phyloP scores from a whole-genome alignment of 2,113 vertebrate species.

The Chlorocebus sabaeus region DNA sequence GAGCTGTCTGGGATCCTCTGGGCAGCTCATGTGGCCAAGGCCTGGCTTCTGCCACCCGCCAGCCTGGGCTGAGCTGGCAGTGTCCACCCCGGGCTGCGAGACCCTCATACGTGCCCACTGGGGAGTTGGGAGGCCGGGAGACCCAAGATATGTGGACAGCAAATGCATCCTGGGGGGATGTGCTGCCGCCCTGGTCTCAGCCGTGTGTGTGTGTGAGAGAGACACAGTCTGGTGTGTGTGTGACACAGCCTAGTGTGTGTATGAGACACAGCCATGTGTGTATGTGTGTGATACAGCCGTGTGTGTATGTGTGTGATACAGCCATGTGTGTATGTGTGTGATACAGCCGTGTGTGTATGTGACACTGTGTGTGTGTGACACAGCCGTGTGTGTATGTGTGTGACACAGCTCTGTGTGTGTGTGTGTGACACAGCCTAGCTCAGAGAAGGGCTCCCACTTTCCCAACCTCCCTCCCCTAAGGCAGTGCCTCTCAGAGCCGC shows the following conservation, averaged over 20 bases:
- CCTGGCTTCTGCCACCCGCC: background rate
- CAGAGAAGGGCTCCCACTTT: too few species aligned
- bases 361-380: too few species aligned
- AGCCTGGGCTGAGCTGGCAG: background rate
- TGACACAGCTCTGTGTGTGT: too few species aligned
- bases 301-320: too few species aligned
- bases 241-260: too few species aligned
- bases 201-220: background rate
- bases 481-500: background rate
- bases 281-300: too few species aligned
- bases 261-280: too few species aligned
- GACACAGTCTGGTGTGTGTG: too few species aligned
- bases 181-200: background rate
- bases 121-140: background rate
- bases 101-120: background rate
- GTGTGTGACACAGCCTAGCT: background rate
- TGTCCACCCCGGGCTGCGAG: background rate
- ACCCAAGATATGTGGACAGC: background rate
- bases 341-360: too few species aligned
- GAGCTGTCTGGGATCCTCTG: background rate
- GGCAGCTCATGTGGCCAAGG: background rate
- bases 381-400: too few species aligned
- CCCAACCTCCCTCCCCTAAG: accelerated
- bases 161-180: background rate
- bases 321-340: accelerated